Evolutionary conservation across 2,797 vertebrate genomes (phyloP), one percentile per base, ranked within the genome.

Genomic region (Bradypodion pumilum): DNA sequence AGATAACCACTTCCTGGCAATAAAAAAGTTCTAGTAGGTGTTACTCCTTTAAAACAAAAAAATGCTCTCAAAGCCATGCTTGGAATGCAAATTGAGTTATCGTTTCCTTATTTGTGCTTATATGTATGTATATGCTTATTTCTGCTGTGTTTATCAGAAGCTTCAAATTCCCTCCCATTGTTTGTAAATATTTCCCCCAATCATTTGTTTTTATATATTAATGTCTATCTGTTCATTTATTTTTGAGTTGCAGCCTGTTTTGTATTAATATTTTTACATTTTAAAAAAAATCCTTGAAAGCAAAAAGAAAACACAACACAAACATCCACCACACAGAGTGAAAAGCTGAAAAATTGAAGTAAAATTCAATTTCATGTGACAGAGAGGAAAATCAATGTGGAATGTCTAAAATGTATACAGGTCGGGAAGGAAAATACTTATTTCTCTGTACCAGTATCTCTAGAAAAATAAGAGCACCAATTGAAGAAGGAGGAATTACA

Each of bases 271-370:
- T 93, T 93, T 70, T 68, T 37, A n/a, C n/a, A n/a, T 70, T 1
- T 93, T 93, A 94, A 94, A 94, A 94, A 93, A 94, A 94, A 94
- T 91, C 94, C 93, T 93, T 94, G 92, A 94, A 85, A 94, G 93
- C 92, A 91, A 88, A 91, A 90, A 89, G 87, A 91, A 88, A 91
- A 85, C 90, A 91, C 86, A 92, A n/a, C n/a, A 90, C 91, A 93
- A 94, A 94, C 91, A 89, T 91, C 86, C 52, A 1, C 90, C 92
- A 89, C 85, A 87, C 88, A 84, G 83, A 88, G 91, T 78, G 37
- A 87, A 86, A 49, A 73, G 37, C 46, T 59, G 62, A 44, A 56
- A 90, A 83, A 77, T 83, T 86, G 78, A 92, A 88, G 85, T 84
- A 84, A 86, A 84, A 91, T 92, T 93, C 89, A 89, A 88, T 89